Conservation (phyloP, 37 sponge, comb jelly and placozoan genomes). For the Haliclona indistincta region DNA sequence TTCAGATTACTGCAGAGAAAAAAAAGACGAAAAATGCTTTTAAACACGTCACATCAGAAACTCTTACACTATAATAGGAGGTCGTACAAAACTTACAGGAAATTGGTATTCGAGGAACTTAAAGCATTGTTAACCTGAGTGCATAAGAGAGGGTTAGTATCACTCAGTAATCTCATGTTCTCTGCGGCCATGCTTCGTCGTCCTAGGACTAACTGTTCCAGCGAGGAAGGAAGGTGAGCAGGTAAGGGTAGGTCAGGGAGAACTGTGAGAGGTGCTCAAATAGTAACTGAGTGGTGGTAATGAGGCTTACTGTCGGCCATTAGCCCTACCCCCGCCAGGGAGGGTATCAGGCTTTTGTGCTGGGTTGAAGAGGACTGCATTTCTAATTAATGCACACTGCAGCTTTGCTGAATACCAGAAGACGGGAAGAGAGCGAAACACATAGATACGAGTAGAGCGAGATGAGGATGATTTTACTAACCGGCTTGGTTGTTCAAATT, state of each 20-base stretch:
- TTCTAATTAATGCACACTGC: constrained; percentile 26
- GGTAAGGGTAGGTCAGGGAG: constrained; percentile 74
- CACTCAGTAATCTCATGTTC: constrained; percentile 31
- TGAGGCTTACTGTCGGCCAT: constrained; percentile 50
- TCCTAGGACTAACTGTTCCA: constrained; percentile 48
- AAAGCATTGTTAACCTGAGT: constrained; percentile 43
- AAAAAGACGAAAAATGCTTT: background rate
- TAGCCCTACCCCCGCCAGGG: constrained; percentile 49
- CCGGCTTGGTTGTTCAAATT: too few species aligned
- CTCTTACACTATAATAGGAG: background rate
- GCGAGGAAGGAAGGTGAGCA: constrained; percentile 29
- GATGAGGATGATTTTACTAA: too few species aligned
- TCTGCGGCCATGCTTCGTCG: constrained; percentile 26
- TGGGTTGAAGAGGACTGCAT: constrained; percentile 24
- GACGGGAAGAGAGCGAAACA: background rate
- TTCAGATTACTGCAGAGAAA: constrained; percentile 34
- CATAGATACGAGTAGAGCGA: background rate
- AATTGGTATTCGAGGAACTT: constrained; percentile 43
- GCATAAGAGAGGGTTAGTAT: constrained; percentile 15
- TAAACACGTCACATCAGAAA: background rate
- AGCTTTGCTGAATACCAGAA: background rate
- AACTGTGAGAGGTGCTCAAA: constrained; percentile 27
- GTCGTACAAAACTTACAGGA: constrained; percentile 69
- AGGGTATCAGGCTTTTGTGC: constrained; percentile 28
- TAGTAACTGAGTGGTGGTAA: background rate